Conservation (phyloP, 2,888 invertebrate species). For the Synanthedon myopaeformis region DNA sequence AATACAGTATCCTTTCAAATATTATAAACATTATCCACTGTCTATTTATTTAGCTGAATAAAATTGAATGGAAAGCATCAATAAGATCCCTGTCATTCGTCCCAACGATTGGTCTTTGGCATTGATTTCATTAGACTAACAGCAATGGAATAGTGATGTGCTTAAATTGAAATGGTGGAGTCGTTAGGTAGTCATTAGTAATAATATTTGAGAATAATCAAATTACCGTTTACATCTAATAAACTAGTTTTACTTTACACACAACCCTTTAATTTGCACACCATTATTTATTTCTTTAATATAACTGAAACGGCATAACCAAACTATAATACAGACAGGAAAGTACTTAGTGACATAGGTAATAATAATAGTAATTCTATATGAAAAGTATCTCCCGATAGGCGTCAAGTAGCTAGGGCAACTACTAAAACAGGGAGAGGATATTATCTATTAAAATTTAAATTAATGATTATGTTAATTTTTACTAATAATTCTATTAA, state of each 20-base stretch:
- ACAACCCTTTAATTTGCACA: slow-evolving; percentile 71
- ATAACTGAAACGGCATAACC: slow-evolving; percentile 23
- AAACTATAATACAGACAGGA: slow-evolving; percentile 31
- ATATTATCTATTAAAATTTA: slow-evolving; percentile 59
- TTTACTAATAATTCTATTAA: slow-evolving; percentile 60
- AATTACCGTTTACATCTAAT: slow-evolving; percentile 59
- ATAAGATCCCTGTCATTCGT: slow-evolving; percentile 59
- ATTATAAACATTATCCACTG: slow-evolving; percentile 42
- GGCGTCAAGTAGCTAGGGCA: slow-evolving; percentile 46
- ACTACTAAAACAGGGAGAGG: slow-evolving; percentile 61
- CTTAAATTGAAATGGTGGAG: slow-evolving; percentile 33
- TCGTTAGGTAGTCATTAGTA: slow-evolving; percentile 9
- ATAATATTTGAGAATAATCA: slow-evolving; percentile 34
- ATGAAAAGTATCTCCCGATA: slow-evolving; percentile 31
- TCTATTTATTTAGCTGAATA: slow-evolving; percentile 19
- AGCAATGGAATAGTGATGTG: slow-evolving; percentile 28
- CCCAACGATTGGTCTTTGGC: slow-evolving; percentile 66
- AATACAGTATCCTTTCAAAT: slow-evolving; percentile 44
- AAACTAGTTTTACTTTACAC: slow-evolving; percentile 69
- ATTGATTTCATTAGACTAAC: slow-evolving; percentile 43
- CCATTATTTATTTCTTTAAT: slow-evolving; percentile 51
- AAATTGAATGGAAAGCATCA: slow-evolving; percentile 49
- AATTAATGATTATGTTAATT: slow-evolving; percentile 65
- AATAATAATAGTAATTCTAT: slow-evolving; percentile 33
- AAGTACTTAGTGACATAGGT: slow-evolving; percentile 17